Evolutionary conservation across 2,888 invertebrate species (phyloP).

Genomic region (Chaitophorus viminalis): DNA sequence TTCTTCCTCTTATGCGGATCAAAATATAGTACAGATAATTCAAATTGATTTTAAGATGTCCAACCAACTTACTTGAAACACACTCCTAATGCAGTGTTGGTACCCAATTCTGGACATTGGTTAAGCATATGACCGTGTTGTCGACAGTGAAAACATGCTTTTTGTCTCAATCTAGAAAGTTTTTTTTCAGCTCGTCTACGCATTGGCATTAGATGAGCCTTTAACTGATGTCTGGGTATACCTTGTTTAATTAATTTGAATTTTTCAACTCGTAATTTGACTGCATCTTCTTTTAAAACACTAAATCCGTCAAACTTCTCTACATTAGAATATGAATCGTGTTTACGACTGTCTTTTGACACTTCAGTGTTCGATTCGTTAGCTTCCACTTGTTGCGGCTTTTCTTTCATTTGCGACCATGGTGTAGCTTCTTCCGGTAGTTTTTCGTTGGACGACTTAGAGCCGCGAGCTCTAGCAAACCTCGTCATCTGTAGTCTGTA

Average conservation of each 20-base stretch:
- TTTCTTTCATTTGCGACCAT: constrained; percentile 76
- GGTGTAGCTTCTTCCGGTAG: constrained; percentile 77
- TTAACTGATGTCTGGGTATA: constrained; percentile 76
- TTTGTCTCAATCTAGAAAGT: constrained; percentile 74
- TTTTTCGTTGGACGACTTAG: constrained; percentile 78
- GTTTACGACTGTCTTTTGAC: neutral
- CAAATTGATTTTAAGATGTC: neutral
- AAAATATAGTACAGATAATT: no score
- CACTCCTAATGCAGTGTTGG: constrained; percentile 65
- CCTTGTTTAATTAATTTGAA: constrained; percentile 73
- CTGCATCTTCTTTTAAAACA: constrained; percentile 77
- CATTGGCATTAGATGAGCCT: constrained; percentile 76
- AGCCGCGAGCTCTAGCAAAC: constrained; percentile 79
- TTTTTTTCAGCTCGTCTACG: constrained; percentile 79
- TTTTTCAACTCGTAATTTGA: constrained; percentile 73
- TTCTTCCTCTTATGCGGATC: no score
- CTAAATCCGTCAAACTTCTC: constrained; percentile 76
- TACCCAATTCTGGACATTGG: constrained; percentile 79
- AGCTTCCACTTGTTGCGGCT: neutral
- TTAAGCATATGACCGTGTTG: constrained; percentile 83
- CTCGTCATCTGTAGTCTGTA: constrained; percentile 75
- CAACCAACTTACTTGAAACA: constrained; percentile 47
- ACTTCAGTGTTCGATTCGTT: neutral
- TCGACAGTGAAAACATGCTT: constrained; percentile 80
- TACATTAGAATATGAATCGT: constrained; percentile 27